phyloP scores from a whole-genome alignment of 1,140 invertebrate species.

The Steinernema feltiae region DNA sequence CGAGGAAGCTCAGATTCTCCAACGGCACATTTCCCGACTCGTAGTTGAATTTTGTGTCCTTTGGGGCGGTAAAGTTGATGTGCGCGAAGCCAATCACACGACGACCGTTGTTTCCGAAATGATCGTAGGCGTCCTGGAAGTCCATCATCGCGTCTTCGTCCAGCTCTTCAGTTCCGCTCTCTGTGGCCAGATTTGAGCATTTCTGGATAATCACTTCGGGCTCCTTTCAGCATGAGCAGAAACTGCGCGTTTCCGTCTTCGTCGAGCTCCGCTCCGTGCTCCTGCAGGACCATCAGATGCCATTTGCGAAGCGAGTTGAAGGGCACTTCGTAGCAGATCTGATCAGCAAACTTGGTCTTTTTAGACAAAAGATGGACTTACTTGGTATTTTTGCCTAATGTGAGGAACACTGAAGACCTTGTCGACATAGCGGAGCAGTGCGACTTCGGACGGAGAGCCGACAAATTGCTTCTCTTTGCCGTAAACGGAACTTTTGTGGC shows the following conservation, averaged over 20 bases:
- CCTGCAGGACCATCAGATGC: slow-evolving; percentile 44
- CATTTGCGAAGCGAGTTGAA: slow-evolving; percentile 53
- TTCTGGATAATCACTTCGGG: slow-evolving; percentile 25
- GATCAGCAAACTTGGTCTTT: neutral
- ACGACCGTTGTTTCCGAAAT: slow-evolving; percentile 92
- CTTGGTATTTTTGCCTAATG: slow-evolving; percentile 23
- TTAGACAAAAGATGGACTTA: neutral
- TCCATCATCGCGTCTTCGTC: slow-evolving; percentile 82
- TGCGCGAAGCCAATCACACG: slow-evolving; percentile 67
- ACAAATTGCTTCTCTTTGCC: slow-evolving; percentile 11
- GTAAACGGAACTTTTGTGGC: neutral
- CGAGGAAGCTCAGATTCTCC: slow-evolving; percentile 27
- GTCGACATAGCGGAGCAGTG: slow-evolving; percentile 32
- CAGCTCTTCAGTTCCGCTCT: slow-evolving; percentile 81
- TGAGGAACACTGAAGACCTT: slow-evolving; percentile 31
- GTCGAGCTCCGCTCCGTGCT: neutral
- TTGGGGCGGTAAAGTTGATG: slow-evolving; percentile 79
- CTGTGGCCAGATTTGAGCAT: slow-evolving; percentile 81
- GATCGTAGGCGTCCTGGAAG: slow-evolving; percentile 86
- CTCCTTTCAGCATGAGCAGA: slow-evolving; percentile 20
- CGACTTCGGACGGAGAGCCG: slow-evolving; percentile 49
- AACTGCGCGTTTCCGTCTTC: neutral
- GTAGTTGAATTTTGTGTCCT: slow-evolving; percentile 57
- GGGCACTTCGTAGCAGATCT: slow-evolving; percentile 53
- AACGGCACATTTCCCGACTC: slow-evolving; percentile 27